A percentile compares a stretch with the other conserved stretches of the same genome.
Evolutionary conservation across 2,113 vertebrate genomes (phyloP).

Genomic region (Hymenochirus boettgeri): DNA sequence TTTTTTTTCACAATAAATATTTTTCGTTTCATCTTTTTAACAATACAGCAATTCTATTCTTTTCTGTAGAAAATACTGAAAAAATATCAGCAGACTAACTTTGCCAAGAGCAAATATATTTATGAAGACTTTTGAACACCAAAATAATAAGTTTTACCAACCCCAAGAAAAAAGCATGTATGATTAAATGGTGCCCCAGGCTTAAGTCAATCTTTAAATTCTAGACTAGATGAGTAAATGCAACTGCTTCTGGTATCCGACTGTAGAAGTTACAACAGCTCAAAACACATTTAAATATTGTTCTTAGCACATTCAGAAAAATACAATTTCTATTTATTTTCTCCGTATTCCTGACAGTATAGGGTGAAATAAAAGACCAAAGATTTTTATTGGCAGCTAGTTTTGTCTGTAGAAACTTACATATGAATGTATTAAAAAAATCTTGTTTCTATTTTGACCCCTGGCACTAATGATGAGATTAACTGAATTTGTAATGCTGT

Average conservation of each 20-base stretch:
- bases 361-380: too few species aligned
- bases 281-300: not conserved
- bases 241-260: conserved; percentile 2
- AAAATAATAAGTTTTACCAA: conserved; percentile 23
- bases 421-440: too few species aligned
- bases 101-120: conserved; percentile 20
- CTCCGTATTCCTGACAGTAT: too few species aligned
- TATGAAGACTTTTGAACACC: conserved; percentile 26
- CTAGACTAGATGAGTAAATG: conserved; percentile 8
- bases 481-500: too few species aligned
- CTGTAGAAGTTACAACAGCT: conserved; percentile 1
- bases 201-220: conserved; percentile 13
- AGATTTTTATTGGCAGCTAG: too few species aligned
- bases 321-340: too few species aligned
- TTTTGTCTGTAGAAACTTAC: too few species aligned
- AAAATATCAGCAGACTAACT: conserved; percentile 22
- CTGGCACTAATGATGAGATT: too few species aligned
- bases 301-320: too few species aligned
- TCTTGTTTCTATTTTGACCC: too few species aligned
- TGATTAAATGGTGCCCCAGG: conserved; percentile 25
- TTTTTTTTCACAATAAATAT: not conserved
- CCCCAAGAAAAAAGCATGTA: conserved; percentile 13
- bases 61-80: conserved; percentile 1
- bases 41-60: conserved; percentile 1
- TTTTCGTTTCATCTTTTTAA: conserved; percentile 4